Base-by-base conservation (phyloP, 2,888 invertebrate species). In the Allacma fusca region DNA sequence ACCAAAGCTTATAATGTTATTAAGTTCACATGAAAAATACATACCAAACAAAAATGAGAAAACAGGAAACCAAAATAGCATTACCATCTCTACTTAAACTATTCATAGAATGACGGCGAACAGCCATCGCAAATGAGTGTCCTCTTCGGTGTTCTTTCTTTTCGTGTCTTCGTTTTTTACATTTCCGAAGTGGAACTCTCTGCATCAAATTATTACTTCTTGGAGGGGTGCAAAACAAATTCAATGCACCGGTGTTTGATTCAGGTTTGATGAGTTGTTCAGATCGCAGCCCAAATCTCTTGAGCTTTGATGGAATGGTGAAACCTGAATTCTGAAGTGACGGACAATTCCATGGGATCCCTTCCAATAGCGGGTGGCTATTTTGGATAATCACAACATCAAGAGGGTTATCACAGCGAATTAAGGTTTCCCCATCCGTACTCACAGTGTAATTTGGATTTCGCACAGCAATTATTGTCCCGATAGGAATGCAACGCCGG, bases 1-100 rank as follows among this genome's bases (percentile, higher is more conserved):
- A n/a, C n/a, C n/a, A n/a, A n/a, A n/a, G n/a, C n/a, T n/a, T n/a
- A n/a, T n/a, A n/a, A n/a, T n/a, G n/a, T n/a, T n/a, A 5, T 13
- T 5, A 40, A 40, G 13, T 9, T 40, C 13, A 40, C 40, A 23
- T 59, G 19, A 69, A 69, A 69, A 69, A 43, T 43, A 72, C 7
- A 59, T 40, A 44, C 75, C 75, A 75, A n/a, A 75, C 16, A n/a
- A 75, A 65, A 65, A 75, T 29, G 9, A 75, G 9, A 24, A 75
- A 75, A 65, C 65, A 64, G 40, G 64, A 65, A 9, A 40, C 28
- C 12, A 75, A 13, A 26, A 65, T 75, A 21, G 34, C 26, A 65
- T 29, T 65, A 24, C 29, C 44, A 19, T 72, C 67, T 2, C 29
- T 67, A 19, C 28, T 67, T 1, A 26, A 16, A 29, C 19, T 67